Evolutionary conservation across 2,888 invertebrate genomes (phyloP).

Genomic region (Drosophila algonquin): DNA sequence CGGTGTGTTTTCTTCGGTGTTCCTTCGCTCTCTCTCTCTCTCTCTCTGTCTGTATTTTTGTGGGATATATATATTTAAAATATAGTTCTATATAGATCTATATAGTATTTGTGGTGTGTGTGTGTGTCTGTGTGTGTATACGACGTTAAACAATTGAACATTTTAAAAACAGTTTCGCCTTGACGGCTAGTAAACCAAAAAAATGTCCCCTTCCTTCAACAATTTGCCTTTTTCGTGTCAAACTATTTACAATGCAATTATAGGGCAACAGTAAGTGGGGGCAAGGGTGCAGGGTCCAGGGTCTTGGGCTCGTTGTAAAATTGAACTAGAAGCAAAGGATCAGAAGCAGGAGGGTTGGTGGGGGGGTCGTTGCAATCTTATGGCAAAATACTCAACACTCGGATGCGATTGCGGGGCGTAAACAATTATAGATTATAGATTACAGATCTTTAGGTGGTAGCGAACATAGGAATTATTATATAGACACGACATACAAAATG

Average conservation of each 20-base stretch:
- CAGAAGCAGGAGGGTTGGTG: neutral
- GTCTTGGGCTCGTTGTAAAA: slow-evolving; percentile 34
- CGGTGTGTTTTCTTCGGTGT: slow-evolving; percentile 60
- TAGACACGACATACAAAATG: neutral
- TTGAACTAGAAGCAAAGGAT: slow-evolving; percentile 39
- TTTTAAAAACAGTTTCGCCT: slow-evolving; percentile 41
- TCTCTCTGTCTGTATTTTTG: slow-evolving; percentile 27
- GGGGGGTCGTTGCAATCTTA: slow-evolving; percentile 32
- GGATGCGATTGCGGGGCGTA: slow-evolving; percentile 32
- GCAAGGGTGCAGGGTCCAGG: neutral
- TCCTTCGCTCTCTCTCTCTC: slow-evolving; percentile 12
- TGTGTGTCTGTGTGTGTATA: too few relatives aligned
- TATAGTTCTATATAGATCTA: neutral
- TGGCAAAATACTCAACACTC: slow-evolving; percentile 40
- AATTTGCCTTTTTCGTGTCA: slow-evolving; percentile 20
- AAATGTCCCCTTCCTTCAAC: slow-evolving; percentile 30
- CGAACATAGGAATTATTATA: slow-evolving; percentile 47
- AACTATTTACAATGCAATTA: slow-evolving; percentile 41
- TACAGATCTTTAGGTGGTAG: slow-evolving; percentile 38
- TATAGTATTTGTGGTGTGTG: slow-evolving; percentile 25
- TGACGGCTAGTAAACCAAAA: slow-evolving; percentile 34
- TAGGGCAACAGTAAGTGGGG: slow-evolving; percentile 28
- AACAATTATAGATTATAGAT: slow-evolving; percentile 18
- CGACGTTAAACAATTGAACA: slow-evolving; percentile 40
- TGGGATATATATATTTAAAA: slow-evolving; percentile 41